Evolutionary conservation across 2,113 vertebrate species (phyloP), one percentile per base, ranked within the genome.

Genomic region (Merops nubicus): DNA sequence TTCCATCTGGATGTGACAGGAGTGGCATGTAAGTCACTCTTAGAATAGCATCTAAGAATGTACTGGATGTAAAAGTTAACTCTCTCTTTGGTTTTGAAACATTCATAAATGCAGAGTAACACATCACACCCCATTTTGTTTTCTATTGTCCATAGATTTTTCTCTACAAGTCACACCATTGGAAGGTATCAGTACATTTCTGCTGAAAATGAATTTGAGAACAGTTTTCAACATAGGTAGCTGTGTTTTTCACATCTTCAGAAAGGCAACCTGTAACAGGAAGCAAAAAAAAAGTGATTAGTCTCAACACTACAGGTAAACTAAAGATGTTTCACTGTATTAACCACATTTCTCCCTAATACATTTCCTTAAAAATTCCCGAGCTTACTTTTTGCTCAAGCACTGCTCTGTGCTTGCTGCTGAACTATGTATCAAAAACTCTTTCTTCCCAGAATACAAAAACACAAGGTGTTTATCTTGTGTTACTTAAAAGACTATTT

Each of bases 221-320:
- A 48, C 9, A 80, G 88, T 67, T 88, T 91, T 48, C 67, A 36
- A 59, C 25, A 42, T 6, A 36, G 34, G 11, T 31, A 42, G 47
- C 65, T 76, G 15, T 0, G 1, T 33, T 93, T 85, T 83, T 97
- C 89, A 98, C 89, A 98, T 97, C 96, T 98, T 98, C 97, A 98
- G 81, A 97, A 98, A 98, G 64, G 98, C 98, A 92, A 98, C 98
- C 98, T 98, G 95, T 18, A 77, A 95, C 89, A 90, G 29, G 38
- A 96, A 92, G 50, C 60, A 95, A 93, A 96, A 79, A 6, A 29
- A 79, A 88, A 11, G 26, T 56, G 20, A 36, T 93, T 96, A 95
- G 78, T 63, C 42, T 76, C 45, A 68, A 34, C 9, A 23, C 2
- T 36, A 43, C 19, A 78, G 53, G 25, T 22, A 78, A 93, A 68